Percentiles rank a stretch among this genome's conserved stretches.
phyloP scores from a whole-genome alignment of 2,888 invertebrate genomes.

The Pteria penguin region DNA sequence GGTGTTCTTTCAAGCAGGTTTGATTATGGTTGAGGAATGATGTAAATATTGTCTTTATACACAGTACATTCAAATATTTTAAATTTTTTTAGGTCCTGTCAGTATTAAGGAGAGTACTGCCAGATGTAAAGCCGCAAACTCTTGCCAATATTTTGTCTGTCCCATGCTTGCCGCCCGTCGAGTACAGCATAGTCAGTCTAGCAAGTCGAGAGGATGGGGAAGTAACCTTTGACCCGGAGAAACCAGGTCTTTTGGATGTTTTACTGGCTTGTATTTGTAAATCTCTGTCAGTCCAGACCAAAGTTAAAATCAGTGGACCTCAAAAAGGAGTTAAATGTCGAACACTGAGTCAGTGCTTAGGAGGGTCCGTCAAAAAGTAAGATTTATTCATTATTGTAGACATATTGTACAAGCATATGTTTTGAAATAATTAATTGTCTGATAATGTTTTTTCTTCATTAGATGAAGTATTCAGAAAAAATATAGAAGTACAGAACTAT shows the following conservation, averaged over 20 bases:
- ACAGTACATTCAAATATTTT: not conserved
- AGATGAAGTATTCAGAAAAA: too few species aligned
- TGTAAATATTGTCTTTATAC: too few species aligned
- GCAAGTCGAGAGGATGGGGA: conserved; percentile 64
- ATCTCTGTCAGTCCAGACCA: conserved; percentile 93
- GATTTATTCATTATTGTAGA: conserved; percentile 12
- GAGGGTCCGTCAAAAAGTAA: conserved; percentile 52
- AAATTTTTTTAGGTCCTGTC: conserved; percentile 86
- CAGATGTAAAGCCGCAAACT: conserved; percentile 92
- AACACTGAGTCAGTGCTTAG: conserved; percentile 81
- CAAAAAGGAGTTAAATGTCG: conserved; percentile 81
- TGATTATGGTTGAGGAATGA: too few species aligned
- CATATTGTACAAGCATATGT: too few species aligned
- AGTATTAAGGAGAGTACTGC: conserved; percentile 90
- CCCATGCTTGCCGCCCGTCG: conserved; percentile 86
- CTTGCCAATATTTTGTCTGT: conserved; percentile 89
- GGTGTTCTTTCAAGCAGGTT: too few species aligned
- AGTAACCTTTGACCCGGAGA: conserved; percentile 77
- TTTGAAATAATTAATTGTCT: too few species aligned
- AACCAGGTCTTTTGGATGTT: conserved; percentile 90
- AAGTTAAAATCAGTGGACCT: conserved; percentile 85
- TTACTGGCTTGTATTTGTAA: conserved; percentile 95
- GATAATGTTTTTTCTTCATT: too few species aligned
- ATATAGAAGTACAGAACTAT: too few species aligned
- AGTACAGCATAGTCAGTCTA: conserved; percentile 87